phyloP scores from a whole-genome alignment of 2,113 vertebrate genomes.

The Mobula birostris region DNA sequence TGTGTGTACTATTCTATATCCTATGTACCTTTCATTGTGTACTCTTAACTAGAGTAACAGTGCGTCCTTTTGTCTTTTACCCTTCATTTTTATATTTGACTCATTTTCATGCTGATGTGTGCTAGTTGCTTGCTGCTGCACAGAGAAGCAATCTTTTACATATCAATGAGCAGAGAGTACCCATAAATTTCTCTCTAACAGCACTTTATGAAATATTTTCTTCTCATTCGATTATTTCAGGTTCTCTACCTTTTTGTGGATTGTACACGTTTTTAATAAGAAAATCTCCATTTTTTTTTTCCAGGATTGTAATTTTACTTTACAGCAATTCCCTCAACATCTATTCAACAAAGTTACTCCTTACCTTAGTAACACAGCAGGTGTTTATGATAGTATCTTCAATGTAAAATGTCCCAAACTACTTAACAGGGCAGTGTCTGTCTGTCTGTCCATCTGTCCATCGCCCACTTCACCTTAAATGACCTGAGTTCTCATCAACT shows the following conservation, averaged over 20 bases:
- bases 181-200: not conserved
- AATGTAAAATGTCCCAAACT: too few species aligned
- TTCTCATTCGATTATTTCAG: not conserved
- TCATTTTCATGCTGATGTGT: not conserved
- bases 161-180: not conserved
- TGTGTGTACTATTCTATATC: too few species aligned
- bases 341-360: not conserved
- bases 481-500: too few species aligned
- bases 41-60: too few species aligned
- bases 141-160: not conserved
- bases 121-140: not conserved
- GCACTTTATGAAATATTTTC: not conserved
- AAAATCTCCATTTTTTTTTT: too few species aligned
- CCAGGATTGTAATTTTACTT: too few species aligned
- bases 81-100: not conserved
- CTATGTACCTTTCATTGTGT: too few species aligned
- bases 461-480: too few species aligned
- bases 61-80: not conserved
- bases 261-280: too few species aligned
- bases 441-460: too few species aligned
- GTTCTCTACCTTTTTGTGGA: not conserved
- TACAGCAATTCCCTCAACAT: not conserved
- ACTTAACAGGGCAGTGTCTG: too few species aligned
- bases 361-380: not conserved
- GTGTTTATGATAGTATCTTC: too few species aligned